These are phyloP conservation scores for Hyposoter didymator DNA, from an alignment of 2,888 invertebrate genomes.

Conservation along the genomic window DNA sequence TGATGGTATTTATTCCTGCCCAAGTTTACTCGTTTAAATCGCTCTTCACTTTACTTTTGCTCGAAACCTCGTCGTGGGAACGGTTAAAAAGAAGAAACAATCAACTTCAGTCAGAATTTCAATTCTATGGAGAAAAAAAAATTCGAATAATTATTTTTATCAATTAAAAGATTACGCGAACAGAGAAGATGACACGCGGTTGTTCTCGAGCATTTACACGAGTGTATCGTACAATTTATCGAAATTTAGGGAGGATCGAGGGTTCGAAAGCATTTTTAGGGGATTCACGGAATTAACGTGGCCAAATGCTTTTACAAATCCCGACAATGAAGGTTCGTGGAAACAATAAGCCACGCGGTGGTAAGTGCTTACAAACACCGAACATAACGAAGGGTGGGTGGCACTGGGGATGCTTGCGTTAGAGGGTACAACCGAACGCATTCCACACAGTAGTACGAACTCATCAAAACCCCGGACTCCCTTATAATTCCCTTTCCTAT, in stretches of 20 bases:
- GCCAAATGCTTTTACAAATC: slow-evolving; percentile 80
- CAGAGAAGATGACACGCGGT: not conserved
- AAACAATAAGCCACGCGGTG: slow-evolving; percentile 78
- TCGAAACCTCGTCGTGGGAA: no score
- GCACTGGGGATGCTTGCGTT: slow-evolving; percentile 2
- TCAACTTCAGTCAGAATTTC: not conserved
- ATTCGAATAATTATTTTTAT: not conserved
- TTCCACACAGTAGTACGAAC: not conserved
- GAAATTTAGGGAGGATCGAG: not conserved
- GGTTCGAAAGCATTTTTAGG: slow-evolving; percentile 66
- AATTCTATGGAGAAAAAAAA: not conserved
- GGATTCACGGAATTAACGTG: slow-evolving; percentile 75
- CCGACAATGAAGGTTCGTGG: slow-evolving; percentile 78
- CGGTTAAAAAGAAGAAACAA: no score
- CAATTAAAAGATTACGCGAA: slow-evolving; percentile 11
- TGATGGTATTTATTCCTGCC: no score
- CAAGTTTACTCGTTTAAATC: no score
- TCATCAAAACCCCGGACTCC: not conserved
- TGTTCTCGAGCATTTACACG: not conserved
- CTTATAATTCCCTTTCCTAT: not conserved
- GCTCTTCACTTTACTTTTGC: no score
- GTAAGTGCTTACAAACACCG: slow-evolving; percentile 79
- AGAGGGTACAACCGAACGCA: not conserved
- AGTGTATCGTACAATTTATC: slow-evolving; percentile 14
- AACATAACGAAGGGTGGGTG: slow-evolving; percentile 61